Conservation (phyloP, 2,797 vertebrate species). For the Sphenopsis melanotis region DNA sequence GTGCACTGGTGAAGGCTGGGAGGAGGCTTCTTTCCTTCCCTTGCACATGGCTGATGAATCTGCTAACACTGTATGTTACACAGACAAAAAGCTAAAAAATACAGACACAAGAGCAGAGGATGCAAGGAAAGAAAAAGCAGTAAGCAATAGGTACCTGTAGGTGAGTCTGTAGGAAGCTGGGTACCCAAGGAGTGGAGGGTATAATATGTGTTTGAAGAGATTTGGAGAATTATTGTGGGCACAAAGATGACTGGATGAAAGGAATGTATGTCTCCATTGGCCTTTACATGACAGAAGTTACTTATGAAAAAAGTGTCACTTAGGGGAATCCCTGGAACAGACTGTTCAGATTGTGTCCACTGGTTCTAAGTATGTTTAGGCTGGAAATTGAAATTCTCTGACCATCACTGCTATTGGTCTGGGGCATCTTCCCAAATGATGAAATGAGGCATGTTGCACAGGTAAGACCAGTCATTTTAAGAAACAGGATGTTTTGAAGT, state of each 20-base stretch:
- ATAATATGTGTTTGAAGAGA: not conserved
- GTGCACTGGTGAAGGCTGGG: accelerated
- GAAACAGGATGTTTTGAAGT: not conserved
- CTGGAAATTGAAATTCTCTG: not conserved
- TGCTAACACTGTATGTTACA: not conserved
- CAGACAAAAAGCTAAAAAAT: not conserved
- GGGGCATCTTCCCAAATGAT: not conserved
- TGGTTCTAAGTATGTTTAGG: not conserved
- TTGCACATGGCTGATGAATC: not conserved
- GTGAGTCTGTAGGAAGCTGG: not conserved
- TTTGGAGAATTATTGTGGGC: not conserved
- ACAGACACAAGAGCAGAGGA: not conserved
- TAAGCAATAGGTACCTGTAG: not conserved
- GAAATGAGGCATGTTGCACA: not conserved
- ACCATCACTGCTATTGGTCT: not conserved
- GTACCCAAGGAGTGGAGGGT: not conserved
- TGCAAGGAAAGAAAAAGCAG: not conserved
- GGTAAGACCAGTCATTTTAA: not conserved
- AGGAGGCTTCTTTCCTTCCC: not conserved
- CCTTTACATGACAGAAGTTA: not conserved
- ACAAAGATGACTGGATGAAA: not conserved
- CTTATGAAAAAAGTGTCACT: not conserved
- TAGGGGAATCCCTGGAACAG: not conserved
- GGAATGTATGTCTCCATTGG: not conserved
- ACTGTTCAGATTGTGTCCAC: not conserved